Evolutionary conservation across 2,797 vertebrate species (phyloP).

Genomic region (Phataginus tetradactyla): DNA sequence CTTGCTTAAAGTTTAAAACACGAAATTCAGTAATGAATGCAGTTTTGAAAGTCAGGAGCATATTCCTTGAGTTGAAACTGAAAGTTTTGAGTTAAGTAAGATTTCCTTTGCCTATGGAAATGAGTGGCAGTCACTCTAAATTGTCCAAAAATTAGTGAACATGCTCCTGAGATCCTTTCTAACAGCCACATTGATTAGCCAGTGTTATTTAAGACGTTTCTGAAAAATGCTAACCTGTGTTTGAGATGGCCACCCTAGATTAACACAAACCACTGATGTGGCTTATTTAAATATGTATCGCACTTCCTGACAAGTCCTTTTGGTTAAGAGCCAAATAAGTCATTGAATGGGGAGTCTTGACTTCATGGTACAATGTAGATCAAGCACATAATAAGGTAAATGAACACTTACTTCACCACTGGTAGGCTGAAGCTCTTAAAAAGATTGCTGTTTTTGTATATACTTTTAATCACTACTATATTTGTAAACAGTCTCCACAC

Average conservation of each 20-base stretch:
- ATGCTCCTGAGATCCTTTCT: background rate
- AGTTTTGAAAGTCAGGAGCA: slow-evolving; percentile 7
- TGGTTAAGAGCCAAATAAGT: background rate
- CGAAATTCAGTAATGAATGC: background rate
- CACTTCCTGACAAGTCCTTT: slow-evolving; percentile 4
- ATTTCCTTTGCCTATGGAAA: background rate
- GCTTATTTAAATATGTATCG: slow-evolving; percentile 33
- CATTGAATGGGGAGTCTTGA: background rate
- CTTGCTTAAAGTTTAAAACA: slow-evolving; percentile 34
- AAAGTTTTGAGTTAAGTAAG: slow-evolving; percentile 2
- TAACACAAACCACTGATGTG: slow-evolving; percentile 33
- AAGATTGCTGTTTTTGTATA: slow-evolving; percentile 21
- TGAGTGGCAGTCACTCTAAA: background rate
- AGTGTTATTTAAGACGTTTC: slow-evolving; percentile 21
- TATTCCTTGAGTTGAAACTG: slow-evolving; percentile 29
- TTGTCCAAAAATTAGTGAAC: background rate
- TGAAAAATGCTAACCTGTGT: slow-evolving; percentile 10
- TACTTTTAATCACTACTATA: background rate
- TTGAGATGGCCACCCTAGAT: background rate
- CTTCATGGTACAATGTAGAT: background rate
- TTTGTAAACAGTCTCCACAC: slow-evolving; percentile 58
- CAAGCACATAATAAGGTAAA: background rate
- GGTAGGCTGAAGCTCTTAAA: slow-evolving; percentile 3
- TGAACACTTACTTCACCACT: slow-evolving; percentile 53
- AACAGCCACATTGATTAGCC: background rate